Evolutionary conservation across 2,113 vertebrate genomes (phyloP).

Genomic region (Aleadryas rufinucha): DNA sequence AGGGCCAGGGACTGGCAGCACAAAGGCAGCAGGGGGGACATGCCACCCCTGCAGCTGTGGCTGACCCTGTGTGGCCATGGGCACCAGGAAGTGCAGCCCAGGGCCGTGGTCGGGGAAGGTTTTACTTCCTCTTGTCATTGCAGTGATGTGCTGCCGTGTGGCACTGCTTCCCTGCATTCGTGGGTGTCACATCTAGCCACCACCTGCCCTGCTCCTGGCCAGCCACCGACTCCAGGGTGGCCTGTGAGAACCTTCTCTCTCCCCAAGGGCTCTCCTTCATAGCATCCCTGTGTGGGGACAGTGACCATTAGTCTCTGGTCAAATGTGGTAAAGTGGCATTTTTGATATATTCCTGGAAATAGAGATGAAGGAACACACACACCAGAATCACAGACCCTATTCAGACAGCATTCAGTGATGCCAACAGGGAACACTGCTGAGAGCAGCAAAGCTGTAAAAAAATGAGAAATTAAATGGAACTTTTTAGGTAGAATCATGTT

Average conservation of each 20-base stretch:
- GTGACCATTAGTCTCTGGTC: neutral
- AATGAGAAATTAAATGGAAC: neutral
- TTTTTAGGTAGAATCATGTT: neutral
- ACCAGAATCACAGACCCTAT: neutral
- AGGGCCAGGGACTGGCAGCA: neutral
- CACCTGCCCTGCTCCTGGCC: too few species aligned
- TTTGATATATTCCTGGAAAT: neutral
- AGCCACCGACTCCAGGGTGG: accelerated
- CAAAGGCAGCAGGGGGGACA: neutral
- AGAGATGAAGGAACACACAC: neutral
- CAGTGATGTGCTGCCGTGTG: accelerated
- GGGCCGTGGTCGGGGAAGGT: accelerated
- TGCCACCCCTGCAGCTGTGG: accelerated
- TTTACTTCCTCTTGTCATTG: neutral
- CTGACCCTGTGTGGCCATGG: neutral
- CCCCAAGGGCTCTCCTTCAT: neutral
- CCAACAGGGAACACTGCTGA: neutral
- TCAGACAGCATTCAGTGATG: neutral
- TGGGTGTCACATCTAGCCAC: accelerated
- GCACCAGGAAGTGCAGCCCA: neutral
- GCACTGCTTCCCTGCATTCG: neutral
- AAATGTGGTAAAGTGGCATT: neutral
- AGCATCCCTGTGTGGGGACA: accelerated
- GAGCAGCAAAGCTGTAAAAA: neutral
- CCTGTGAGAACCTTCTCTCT: neutral